Base-by-base conservation (phyloP, 2,888 invertebrate species). In the Mylabris sibirica region DNA sequence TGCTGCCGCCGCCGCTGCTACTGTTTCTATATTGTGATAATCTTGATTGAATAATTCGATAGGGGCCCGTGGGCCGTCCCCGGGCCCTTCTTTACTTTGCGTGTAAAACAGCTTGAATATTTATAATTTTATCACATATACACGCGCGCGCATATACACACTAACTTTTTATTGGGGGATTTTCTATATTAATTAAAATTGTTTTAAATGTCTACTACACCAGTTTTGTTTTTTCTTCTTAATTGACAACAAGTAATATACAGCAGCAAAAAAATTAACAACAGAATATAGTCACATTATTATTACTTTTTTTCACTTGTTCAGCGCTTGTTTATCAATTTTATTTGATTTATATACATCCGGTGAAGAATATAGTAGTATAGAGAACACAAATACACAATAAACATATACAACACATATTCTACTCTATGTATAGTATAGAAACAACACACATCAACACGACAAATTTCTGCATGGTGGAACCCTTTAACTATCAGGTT, bases 71-170 rank as follows among this genome's bases (percentile, higher is more conserved):
- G 76, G 76, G 77, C 78, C 80, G 76, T 79, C 77, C 72, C 77
- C 79, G 77, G 79, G 79, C 70, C 79, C 79, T 74, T 77, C 78
- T 67, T 76, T 78, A 59, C 77, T 76, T 78, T 81, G 80, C 78
- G 81, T 79, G 76, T 81, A 82, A 81, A 82, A 83, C 83, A 83
- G 82, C 75, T 81, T 79, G 76, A 57, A 24, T 26, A 14, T n/a
- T 6, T 57, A 14, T 57, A n/a, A 5, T 14, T 17, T 53, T 53
- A 53, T 53, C 53, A 53, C 22, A 20, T 22, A 30, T 30, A 30
- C 12, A 53, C 53, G 20, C 53, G n/a, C n/a, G n/a, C 53, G 20
- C 22, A 20, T 22, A 30, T 30, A 30, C 12, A 53, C 53, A 53
- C 53, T 12, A 53, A 30, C 8, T 30, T 11, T 22, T 53, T 22